Base-by-base conservation (phyloP, 2,888 invertebrate species). In the Tuta absoluta region DNA sequence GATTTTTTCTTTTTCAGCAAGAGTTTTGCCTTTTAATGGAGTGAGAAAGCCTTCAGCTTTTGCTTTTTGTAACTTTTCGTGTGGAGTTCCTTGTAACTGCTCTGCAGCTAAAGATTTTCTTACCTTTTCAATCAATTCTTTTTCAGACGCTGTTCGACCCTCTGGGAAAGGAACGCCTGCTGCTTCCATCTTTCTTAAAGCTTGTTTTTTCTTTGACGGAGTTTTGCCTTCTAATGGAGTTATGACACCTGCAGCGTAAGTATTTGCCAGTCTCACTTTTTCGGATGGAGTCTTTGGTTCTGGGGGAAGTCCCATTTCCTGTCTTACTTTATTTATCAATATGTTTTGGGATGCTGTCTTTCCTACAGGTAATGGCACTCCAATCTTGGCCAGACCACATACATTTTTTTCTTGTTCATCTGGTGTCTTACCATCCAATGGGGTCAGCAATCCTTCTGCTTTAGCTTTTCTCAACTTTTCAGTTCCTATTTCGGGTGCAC, bases 341-440 rank as follows among this genome's bases (percentile, higher is more conserved):
- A 70, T 69, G 17, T 78, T 82, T 71, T 83, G 82, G 17, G 84
- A 82, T n/a, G 69, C 10, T 0, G 83, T 79, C 65, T 69, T 76
- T 14, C 41, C 75, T 66, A 75, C 76, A 3, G 78, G 76, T 0
- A 79, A 65, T 7, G 72, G 71, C 19, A 75, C 64, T 0, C 61
- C 61, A 0, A n/a, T 4, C 21, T 56, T 65, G 2, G 57, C 65
- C 14, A 61, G 28, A 1, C 48, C 48, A 4, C 41, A n/a, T 5
- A 61, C 10, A 64, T 70, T 75, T 67, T 75, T 76, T 2, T 45
- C 75, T 68, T 79, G 78, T 65, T 78, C 67, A 1, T 64, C 63
- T 5, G 66, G 28, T 0, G 75, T 61, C 71, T 76, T 76, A 0
- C 78, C 80, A 69, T 75, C 74, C 53, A 79, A 64, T 0, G 80